These are phyloP conservation scores for Metridium senile DNA, from an alignment of 92 coral and sea anemone species.

Conservation along the genomic window DNA sequence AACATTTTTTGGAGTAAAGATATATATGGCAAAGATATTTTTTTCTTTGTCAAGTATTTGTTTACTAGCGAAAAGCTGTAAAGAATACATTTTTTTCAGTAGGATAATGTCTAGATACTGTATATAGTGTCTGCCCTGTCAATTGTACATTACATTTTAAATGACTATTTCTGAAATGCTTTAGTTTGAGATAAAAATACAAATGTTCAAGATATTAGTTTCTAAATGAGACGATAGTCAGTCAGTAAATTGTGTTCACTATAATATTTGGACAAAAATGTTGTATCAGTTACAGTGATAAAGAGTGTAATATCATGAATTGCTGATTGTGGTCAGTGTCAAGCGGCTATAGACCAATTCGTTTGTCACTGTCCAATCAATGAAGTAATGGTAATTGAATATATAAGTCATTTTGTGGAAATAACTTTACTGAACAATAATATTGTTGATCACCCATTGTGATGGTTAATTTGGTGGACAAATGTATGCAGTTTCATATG, in stretches of 20 bases:
- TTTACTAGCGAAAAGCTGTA: not conserved
- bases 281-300: too few species aligned
- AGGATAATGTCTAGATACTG: too few species aligned
- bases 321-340: not conserved
- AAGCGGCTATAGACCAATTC: not conserved
- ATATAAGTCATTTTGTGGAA: too few species aligned
- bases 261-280: too few species aligned
- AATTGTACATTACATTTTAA: too few species aligned
- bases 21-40: too few species aligned
- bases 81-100: too few species aligned
- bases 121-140: too few species aligned
- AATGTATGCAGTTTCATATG: not conserved
- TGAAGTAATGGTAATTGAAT: not conserved
- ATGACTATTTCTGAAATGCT: not conserved
- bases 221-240: not conserved
- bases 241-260: too few species aligned
- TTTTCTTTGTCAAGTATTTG: not conserved
- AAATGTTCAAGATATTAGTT: not conserved
- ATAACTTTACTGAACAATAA: not conserved
- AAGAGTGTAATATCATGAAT: not conserved
- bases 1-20: too few species aligned
- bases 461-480: not conserved
- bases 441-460: not conserved
- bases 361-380: not conserved
- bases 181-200: not conserved